Evolutionary conservation across 2,888 invertebrate species (phyloP), one percentile per base, ranked within the genome.

Genomic region (Eupithecia dodoneata): DNA sequence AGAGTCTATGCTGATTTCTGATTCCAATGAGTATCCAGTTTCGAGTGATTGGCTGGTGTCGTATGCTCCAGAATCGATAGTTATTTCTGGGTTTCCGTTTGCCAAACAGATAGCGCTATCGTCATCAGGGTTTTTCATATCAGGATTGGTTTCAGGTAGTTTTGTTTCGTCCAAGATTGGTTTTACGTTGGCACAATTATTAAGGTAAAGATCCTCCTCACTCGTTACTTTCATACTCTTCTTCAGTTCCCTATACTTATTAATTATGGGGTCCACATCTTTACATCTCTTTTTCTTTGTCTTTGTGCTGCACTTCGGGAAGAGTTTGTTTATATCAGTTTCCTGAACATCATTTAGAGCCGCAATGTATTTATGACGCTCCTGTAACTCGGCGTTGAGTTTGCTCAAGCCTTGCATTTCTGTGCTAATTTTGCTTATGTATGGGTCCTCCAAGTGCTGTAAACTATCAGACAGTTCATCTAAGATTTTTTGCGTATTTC

Each of bases 381-480:
- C 96, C 80, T 96, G 95, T 63, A 96, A 92, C 84, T 96, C 96
- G 49, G 95, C 94, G 82, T 95, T 96, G 13, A 96, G 86, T 87
- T 96, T 96, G 73, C 95, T 96, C 69, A 96, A 88, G 73, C 95
- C 96, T 82, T 96, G 93, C 81, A 96, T 92, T 87, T 96, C 96
- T 81, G 95, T 95, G 83, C 95, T 96, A 71, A 96, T 89, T 87
- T 96, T 95, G 85, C 94, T 95, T 72, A 96, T 93, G 83, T 96
- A 96, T 0, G 96, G 96, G 86, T 96, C 96, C 87, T 96, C 96
- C 76, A 96, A 92, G 85, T 95, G 95, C 81, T 96, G 95, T 83
- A 96, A 90, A 79, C 95, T 94, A 82, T 94, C 93, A 41, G 95
- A 94, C 18, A 95, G 85, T 83, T 95, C 94, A 80, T 94, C 94